These are phyloP conservation scores for Eupelmus urozonus DNA, from an alignment of 2,888 invertebrate species.

Conservation along the genomic window DNA sequence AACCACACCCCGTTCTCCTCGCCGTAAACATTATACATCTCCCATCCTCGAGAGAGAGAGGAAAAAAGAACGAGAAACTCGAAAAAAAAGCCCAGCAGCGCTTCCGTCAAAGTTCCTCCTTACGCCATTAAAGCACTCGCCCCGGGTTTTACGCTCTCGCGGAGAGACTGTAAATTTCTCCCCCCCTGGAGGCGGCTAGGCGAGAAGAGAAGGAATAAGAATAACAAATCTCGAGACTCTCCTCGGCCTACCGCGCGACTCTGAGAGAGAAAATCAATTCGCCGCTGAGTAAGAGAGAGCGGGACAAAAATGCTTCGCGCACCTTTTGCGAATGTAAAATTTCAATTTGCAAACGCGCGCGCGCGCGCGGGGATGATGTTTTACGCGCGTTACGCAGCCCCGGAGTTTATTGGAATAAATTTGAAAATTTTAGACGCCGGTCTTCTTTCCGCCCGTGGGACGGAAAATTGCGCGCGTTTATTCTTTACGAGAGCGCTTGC, in stretches of 20 bases:
- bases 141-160: slow-evolving; percentile 34
- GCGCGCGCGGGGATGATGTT: background rate
- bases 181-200: background rate
- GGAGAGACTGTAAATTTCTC: slow-evolving; percentile 40
- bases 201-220: too few relatives aligned
- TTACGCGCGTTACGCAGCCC: background rate
- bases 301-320: slow-evolving; percentile 3
- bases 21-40: too few relatives aligned
- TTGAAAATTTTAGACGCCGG: slow-evolving; percentile 31
- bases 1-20: background rate
- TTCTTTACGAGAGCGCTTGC: slow-evolving; percentile 34
- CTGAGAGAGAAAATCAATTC: slow-evolving; percentile 25
- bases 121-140: slow-evolving; percentile 1
- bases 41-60: background rate
- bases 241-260: background rate
- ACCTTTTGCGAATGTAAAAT: slow-evolving; percentile 42
- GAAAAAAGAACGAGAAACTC: background rate
- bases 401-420: slow-evolving; percentile 54
- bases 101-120: slow-evolving; percentile 21
- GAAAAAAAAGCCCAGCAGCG: background rate
- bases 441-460: background rate
- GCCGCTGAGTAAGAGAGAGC: background rate
- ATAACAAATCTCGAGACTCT: slow-evolving; percentile 6
- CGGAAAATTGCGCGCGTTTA: slow-evolving; percentile 33
- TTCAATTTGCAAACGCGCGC: slow-evolving; percentile 38